phyloP scores from a whole-genome alignment of 2,888 invertebrate species.

The Macrosoma leucophasiata region DNA sequence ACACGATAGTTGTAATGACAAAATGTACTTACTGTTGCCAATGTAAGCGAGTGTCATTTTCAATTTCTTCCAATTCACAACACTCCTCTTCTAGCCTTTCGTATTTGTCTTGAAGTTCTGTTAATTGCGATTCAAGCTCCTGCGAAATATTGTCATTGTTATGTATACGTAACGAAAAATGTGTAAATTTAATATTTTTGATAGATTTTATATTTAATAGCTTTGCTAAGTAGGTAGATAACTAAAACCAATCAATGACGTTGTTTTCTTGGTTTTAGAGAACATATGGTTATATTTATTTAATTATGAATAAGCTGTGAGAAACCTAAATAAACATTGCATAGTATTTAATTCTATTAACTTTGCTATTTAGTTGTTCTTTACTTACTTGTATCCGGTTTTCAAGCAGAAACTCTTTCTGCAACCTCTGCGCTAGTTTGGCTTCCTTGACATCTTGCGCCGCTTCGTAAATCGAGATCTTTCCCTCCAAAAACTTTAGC shows the following conservation, averaged over 20 bases:
- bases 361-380: background rate
- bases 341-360: too few species aligned
- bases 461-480: constrained; percentile 80
- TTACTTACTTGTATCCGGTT: constrained; percentile 62
- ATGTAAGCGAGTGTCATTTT: constrained; percentile 81
- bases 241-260: too few species aligned
- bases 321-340: too few species aligned
- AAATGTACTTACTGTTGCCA: constrained; percentile 73
- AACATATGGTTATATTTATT: too few species aligned
- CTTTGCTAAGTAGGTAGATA: too few species aligned
- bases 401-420: constrained; percentile 75
- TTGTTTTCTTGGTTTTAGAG: too few species aligned
- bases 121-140: constrained; percentile 72
- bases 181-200: too few species aligned
- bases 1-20: background rate
- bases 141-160: constrained; percentile 29
- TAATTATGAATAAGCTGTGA: too few species aligned
- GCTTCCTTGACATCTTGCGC: constrained; percentile 78
- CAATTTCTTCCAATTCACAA: constrained; percentile 84
- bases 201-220: too few species aligned
- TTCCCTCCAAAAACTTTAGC: constrained; percentile 78
- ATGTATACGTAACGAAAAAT: constrained; percentile 5
- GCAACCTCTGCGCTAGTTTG: constrained; percentile 77
- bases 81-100: constrained; percentile 81
- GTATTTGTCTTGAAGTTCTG: constrained; percentile 78